A percentile compares a stretch with the other conserved stretches of the same genome.
These are phyloP conservation scores for Carettochelys insculpta DNA, from an alignment of 2,113 vertebrate species.

Conservation along the genomic window DNA sequence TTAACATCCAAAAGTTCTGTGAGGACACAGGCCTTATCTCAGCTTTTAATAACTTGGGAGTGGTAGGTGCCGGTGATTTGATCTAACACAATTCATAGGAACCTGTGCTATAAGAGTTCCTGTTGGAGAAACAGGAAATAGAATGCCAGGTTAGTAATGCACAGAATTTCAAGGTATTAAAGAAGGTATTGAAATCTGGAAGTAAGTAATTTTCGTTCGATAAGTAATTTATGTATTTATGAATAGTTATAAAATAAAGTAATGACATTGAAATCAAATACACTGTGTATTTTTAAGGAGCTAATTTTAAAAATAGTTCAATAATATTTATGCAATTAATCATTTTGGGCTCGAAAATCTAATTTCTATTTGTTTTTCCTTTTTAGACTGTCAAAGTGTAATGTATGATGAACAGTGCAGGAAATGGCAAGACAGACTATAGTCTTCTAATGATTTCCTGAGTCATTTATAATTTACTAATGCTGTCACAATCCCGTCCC, in stretches of 20 bases:
- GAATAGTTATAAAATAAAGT: slow-evolving; percentile 54
- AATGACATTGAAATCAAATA: slow-evolving; percentile 53
- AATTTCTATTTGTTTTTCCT: slow-evolving; percentile 50
- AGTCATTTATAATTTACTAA: slow-evolving; percentile 68
- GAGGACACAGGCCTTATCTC: background rate
- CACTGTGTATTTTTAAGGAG: slow-evolving; percentile 54
- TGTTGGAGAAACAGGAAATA: background rate
- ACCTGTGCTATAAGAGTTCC: background rate
- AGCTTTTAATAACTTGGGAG: background rate
- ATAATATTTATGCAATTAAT: slow-evolving; percentile 55
- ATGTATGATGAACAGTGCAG: slow-evolving; percentile 59
- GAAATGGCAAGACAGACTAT: slow-evolving; percentile 38
- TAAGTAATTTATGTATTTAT: slow-evolving; percentile 51
- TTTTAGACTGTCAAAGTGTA: slow-evolving; percentile 69
- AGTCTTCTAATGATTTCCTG: slow-evolving; percentile 58
- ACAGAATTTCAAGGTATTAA: background rate
- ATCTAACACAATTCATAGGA: background rate
- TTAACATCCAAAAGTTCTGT: background rate
- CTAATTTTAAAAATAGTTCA: slow-evolving; percentile 64
- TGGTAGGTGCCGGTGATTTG: background rate
- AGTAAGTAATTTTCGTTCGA: slow-evolving; percentile 17
- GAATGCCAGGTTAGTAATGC: background rate
- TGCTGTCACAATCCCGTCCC: slow-evolving; percentile 5
- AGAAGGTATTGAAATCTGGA: background rate
- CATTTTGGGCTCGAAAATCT: slow-evolving; percentile 46